These are phyloP conservation scores for Sebastes trivittatus DNA, from an alignment of 2,797 vertebrate species.

Conservation along the genomic window DNA sequence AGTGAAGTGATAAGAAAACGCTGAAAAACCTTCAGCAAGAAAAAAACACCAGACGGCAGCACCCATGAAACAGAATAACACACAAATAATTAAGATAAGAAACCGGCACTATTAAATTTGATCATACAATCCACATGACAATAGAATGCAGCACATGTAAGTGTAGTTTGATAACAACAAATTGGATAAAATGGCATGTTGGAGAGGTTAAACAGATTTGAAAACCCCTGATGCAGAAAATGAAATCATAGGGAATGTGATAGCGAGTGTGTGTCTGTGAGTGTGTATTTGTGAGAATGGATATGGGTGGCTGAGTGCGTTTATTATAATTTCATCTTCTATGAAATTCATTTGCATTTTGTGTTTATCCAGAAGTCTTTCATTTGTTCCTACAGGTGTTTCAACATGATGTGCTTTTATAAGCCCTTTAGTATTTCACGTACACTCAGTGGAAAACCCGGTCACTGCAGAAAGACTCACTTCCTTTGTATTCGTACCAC, in stretches of 20 bases:
- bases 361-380: slow-evolving; percentile 20
- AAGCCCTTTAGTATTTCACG: not conserved
- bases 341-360: slow-evolving; percentile 29
- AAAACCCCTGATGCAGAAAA: slow-evolving; percentile 40
- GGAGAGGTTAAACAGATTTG: slow-evolving; percentile 10
- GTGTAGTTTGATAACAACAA: not conserved
- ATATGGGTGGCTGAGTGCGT: not conserved
- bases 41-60: not conserved
- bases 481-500: not conserved
- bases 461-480: not conserved
- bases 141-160: not conserved
- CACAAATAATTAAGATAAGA: slow-evolving; percentile 6
- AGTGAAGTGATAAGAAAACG: not conserved
- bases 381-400: slow-evolving; percentile 13
- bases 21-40: not conserved
- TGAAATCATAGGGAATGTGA: slow-evolving; percentile 14
- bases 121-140: not conserved
- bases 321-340: slow-evolving; percentile 22
- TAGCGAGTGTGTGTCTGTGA: not conserved
- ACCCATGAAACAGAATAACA: not conserved
- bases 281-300: not conserved
- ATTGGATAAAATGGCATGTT: slow-evolving; percentile 12
- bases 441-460: not conserved
- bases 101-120: not conserved
- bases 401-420: not conserved